phyloP scores from a whole-genome alignment of 2,888 invertebrate species.

The Nysson spinosus region DNA sequence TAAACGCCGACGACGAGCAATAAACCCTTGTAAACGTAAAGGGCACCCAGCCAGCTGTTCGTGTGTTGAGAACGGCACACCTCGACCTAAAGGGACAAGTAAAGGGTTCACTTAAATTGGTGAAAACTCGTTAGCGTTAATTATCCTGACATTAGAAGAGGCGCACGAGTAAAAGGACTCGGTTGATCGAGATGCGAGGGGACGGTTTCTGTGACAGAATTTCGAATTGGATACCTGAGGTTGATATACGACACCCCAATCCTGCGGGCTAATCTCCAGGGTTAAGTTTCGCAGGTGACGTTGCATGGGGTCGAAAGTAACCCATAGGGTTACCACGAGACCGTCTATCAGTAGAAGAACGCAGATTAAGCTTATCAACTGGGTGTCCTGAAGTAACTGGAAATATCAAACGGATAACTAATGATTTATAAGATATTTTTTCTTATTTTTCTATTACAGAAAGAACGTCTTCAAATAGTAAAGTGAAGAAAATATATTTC shows the following conservation, averaged over 20 bases:
- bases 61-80: slow-evolving; percentile 93
- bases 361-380: slow-evolving; percentile 90
- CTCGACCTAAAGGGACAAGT: slow-evolving; percentile 84
- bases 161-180: too few species aligned
- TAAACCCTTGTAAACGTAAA: slow-evolving; percentile 94
- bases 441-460: too few species aligned
- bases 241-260: slow-evolving; percentile 90
- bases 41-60: slow-evolving; percentile 92
- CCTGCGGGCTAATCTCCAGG: slow-evolving; percentile 85
- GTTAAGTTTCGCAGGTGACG: slow-evolving; percentile 90
- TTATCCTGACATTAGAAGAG: slow-evolving; percentile 17
- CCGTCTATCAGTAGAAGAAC: slow-evolving; percentile 90
- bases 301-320: slow-evolving; percentile 91
- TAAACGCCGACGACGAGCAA: slow-evolving; percentile 93
- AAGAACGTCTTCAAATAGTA: too few species aligned
- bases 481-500: too few species aligned
- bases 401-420: slow-evolving; percentile 35
- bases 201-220: neutral
- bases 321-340: slow-evolving; percentile 90
- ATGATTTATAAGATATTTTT: slow-evolving; percentile 11
- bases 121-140: slow-evolving; percentile 33
- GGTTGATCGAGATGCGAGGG: too few species aligned
- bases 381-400: slow-evolving; percentile 91
- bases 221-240: slow-evolving; percentile 82
- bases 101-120: slow-evolving; percentile 51